Evolutionary conservation across 2,888 invertebrate genomes (phyloP), one percentile per base, ranked within the genome.

Genomic region (Chydorus sphaericus): DNA sequence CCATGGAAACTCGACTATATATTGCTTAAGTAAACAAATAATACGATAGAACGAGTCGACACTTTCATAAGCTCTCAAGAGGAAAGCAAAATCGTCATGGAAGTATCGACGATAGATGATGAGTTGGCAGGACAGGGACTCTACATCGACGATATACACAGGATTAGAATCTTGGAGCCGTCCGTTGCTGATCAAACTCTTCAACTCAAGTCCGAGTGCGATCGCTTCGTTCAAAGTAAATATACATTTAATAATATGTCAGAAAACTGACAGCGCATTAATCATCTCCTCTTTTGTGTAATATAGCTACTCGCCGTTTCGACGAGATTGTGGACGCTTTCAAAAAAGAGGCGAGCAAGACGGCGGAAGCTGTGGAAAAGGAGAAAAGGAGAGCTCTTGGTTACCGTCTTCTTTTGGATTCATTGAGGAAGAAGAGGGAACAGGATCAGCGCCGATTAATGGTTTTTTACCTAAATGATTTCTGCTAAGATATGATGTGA

Each of bases 91-190:
- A n/a, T n/a, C n/a, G 23, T 44, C 26, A 44, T 44, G 44, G 44
- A 44, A 14, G 44, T 26, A 4, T 26, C 28, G 14, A 10, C 10
- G 11, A n/a, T n/a, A n/a, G 44, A 44, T 10, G 44, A 44, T n/a
- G 44, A 44, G n/a, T 16, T 44, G n/a, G 20, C 23, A 26, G 23
- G 3, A 7, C 44, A 44, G n/a, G 53, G 37, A 53, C 16, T 53
- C n/a, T 53, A 36, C 38, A 37, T 53, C 37, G 53, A 53, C 28
- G 53, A 53, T 8, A 37, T 53, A 16, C 37, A 53, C 26, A 53
- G 38, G 8, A 28, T 53, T 14, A 36, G 53, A 20, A 38, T 53
- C n/a, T 29, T 53, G 2, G 53, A 53, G 11, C 53, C 53, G 10
- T 36, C 36, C 26, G 18, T 53, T 8, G 53, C 38, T 10, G 53